These are phyloP conservation scores for Nycticryphes semicollaris DNA, from an alignment of 2,113 vertebrate genomes.

Conservation along the genomic window DNA sequence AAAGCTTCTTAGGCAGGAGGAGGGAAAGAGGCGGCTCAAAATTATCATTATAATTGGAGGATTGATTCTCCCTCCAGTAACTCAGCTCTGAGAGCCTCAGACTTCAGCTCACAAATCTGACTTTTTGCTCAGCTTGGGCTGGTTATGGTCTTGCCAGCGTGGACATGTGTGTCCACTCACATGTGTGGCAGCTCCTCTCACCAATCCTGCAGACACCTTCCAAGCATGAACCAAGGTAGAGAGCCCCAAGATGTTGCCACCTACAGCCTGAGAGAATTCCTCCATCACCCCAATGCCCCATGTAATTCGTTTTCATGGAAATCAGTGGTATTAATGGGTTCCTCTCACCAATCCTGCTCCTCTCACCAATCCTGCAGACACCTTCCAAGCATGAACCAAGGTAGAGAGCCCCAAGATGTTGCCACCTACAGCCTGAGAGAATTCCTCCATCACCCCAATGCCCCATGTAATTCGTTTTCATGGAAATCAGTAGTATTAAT, in stretches of 20 bases:
- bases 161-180: accelerated
- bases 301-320: neutral
- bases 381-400: neutral
- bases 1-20: neutral
- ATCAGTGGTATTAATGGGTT: neutral
- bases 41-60: neutral
- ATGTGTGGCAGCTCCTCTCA: neutral
- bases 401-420: neutral
- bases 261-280: neutral
- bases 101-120: neutral
- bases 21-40: neutral
- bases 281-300: neutral
- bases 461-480: neutral
- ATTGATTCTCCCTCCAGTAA: neutral
- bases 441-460: neutral
- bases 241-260: neutral
- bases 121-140: neutral
- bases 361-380: neutral
- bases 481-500: neutral
- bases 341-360: no score
- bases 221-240: neutral
- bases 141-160: accelerated
- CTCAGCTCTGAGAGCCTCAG: neutral
- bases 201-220: neutral
- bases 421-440: neutral